phyloP scores from a whole-genome alignment of 2,888 invertebrate species.

The Cephus sareptanus region DNA sequence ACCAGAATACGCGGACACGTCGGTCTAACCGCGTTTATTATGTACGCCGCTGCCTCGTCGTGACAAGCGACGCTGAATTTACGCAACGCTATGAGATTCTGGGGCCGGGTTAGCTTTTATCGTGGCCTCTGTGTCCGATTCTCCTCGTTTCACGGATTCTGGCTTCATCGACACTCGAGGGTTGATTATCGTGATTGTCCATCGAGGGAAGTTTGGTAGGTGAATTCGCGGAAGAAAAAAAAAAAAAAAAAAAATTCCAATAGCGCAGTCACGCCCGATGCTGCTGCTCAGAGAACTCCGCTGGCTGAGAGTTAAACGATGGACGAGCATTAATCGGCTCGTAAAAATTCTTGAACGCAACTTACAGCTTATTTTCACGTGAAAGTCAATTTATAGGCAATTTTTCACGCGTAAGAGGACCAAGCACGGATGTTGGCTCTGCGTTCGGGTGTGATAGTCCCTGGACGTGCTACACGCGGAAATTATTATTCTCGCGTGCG shows the following conservation, averaged over 20 bases:
- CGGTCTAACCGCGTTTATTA: background rate
- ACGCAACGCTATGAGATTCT: background rate
- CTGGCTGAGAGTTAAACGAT: background rate
- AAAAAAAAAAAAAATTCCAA: background rate
- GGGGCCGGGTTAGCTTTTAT: background rate
- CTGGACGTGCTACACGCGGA: background rate
- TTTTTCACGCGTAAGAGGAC: conserved; percentile 22
- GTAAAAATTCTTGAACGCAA: background rate
- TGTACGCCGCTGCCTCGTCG: background rate
- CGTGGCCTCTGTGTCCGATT: background rate
- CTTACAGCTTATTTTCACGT: conserved; percentile 28
- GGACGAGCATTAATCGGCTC: background rate
- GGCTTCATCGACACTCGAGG: background rate
- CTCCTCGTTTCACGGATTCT: background rate
- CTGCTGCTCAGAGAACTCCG: background rate
- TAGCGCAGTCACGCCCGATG: background rate
- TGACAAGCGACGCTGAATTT: background rate
- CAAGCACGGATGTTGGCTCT: too few relatives aligned
- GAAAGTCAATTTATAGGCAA: conserved; percentile 24
- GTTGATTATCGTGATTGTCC: background rate
- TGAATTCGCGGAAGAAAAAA: background rate
- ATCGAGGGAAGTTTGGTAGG: background rate
- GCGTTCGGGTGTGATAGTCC: background rate
- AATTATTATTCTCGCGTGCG: background rate
- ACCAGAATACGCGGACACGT: background rate